A percentile compares a stretch with the other conserved stretches of the same genome.
These are phyloP conservation scores for Cynodonichthys magdalenae DNA, from an alignment of 2,797 vertebrate species.

Conservation along the genomic window DNA sequence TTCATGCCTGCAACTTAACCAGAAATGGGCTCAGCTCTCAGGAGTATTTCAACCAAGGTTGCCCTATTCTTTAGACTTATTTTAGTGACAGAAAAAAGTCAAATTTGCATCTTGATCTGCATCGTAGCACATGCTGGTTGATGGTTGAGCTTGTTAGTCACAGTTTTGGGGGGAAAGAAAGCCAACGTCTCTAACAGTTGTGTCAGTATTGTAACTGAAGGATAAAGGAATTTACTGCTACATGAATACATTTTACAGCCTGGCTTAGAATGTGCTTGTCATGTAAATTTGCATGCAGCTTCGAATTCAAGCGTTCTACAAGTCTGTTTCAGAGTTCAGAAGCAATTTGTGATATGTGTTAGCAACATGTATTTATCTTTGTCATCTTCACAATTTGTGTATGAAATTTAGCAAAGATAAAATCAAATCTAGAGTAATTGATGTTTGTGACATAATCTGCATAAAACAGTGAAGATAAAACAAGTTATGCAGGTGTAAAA, in stretches of 20 bases:
- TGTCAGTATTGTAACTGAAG: conserved; percentile 3
- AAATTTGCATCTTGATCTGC: conserved; percentile 19
- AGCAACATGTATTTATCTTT: not conserved
- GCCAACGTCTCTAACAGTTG: conserved; percentile 6
- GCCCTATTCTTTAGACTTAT: not conserved
- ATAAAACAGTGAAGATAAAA: not conserved
- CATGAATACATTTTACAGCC: not conserved
- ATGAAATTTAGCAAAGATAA: not conserved
- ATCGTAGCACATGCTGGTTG: conserved; percentile 23
- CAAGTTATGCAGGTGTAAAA: not conserved
- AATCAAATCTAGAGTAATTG: not conserved
- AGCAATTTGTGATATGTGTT: not conserved
- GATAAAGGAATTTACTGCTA: not conserved
- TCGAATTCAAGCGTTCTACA: not conserved
- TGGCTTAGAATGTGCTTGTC: not conserved
- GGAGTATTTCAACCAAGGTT: conserved; percentile 1
- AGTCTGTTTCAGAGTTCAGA: not conserved
- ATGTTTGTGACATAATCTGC: not conserved
- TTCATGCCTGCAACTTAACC: not conserved
- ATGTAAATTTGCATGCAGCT: not conserved
- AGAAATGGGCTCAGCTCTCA: conserved; percentile 6
- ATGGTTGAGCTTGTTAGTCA: conserved; percentile 8
- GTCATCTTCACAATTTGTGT: not conserved
- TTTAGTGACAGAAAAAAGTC: not conserved
- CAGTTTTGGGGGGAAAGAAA: conserved; percentile 11